Evolutionary conservation across 2,797 vertebrate genomes (phyloP).

Genomic region (Platyrinchus mystaceus): DNA sequence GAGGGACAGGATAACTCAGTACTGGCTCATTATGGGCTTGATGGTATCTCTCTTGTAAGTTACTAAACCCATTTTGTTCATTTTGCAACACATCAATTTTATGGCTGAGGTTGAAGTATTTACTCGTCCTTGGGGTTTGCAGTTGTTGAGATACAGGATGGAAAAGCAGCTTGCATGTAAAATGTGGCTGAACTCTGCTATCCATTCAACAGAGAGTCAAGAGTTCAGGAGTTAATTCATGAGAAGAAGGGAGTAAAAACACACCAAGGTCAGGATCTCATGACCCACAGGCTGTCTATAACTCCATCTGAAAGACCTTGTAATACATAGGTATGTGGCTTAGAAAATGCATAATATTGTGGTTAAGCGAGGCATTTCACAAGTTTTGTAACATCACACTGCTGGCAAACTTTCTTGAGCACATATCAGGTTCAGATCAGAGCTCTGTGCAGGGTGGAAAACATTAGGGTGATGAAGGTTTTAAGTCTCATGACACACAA

Average conservation of each 20-base stretch:
- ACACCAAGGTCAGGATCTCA: slow-evolving; percentile 66
- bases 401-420: neutral
- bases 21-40: slow-evolving; percentile 26
- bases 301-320: slow-evolving; percentile 48
- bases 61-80: slow-evolving; percentile 36
- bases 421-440: neutral
- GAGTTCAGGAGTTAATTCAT: slow-evolving; percentile 68
- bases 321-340: slow-evolving; percentile 59
- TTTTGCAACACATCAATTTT: slow-evolving; percentile 62
- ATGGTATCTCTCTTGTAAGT: slow-evolving; percentile 43
- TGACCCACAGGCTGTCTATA: slow-evolving; percentile 51
- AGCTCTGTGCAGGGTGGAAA: neutral
- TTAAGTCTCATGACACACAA: neutral
- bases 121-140: slow-evolving; percentile 54
- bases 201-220: slow-evolving; percentile 42
- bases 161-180: slow-evolving; percentile 14
- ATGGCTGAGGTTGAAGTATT: slow-evolving; percentile 48
- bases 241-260: slow-evolving; percentile 63
- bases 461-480: neutral
- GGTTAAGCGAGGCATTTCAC: slow-evolving; percentile 9
- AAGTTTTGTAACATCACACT: slow-evolving; percentile 19
- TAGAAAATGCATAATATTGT: slow-evolving; percentile 25
- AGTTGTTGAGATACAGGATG: slow-evolving; percentile 23
- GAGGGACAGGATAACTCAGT: neutral
- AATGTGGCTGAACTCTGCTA: slow-evolving; percentile 54